phyloP scores from a whole-genome alignment of 2,113 vertebrate species.

The Scolopax mira region DNA sequence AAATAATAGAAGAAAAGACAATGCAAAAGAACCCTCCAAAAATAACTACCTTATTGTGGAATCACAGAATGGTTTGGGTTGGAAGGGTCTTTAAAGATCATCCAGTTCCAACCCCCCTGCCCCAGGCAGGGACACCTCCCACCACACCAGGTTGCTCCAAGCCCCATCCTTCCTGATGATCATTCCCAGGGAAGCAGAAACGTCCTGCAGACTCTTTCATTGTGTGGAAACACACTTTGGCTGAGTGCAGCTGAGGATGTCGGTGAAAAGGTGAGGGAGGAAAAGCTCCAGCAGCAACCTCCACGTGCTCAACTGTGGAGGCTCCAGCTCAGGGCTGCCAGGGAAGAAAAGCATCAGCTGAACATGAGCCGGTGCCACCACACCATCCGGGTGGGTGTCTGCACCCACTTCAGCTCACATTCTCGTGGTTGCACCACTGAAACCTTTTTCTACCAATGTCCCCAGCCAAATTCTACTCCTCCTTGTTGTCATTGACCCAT shows the following conservation, averaged over 20 bases:
- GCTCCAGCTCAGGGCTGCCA: neutral
- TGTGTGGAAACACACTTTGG: neutral
- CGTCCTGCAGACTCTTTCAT: neutral
- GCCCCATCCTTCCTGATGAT: neutral
- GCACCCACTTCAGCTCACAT: rapidly evolving
- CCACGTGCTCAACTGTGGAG: rapidly evolving
- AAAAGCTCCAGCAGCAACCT: rapidly evolving
- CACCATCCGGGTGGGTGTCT: neutral
- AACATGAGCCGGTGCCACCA: neutral
- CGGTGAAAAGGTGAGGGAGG: rapidly evolving
- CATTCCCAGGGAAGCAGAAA: neutral
- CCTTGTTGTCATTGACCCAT: neutral
- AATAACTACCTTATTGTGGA: too few relatives aligned
- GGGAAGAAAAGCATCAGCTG: neutral
- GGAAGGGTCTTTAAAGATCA: too few relatives aligned
- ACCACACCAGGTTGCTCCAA: too few relatives aligned
- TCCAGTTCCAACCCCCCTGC: too few relatives aligned
- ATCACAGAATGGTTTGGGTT: too few relatives aligned
- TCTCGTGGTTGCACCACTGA: neutral
- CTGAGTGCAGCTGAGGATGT: rapidly evolving
- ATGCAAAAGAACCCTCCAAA: neutral
- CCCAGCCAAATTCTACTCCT: neutral
- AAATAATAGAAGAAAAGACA: neutral
- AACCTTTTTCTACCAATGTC: neutral
- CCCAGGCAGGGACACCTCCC: too few relatives aligned